Percentiles rank a stretch among this genome's conserved stretches.
Conservation (phyloP, 2,113 vertebrate genomes). For the Lasiurus borealis region DNA sequence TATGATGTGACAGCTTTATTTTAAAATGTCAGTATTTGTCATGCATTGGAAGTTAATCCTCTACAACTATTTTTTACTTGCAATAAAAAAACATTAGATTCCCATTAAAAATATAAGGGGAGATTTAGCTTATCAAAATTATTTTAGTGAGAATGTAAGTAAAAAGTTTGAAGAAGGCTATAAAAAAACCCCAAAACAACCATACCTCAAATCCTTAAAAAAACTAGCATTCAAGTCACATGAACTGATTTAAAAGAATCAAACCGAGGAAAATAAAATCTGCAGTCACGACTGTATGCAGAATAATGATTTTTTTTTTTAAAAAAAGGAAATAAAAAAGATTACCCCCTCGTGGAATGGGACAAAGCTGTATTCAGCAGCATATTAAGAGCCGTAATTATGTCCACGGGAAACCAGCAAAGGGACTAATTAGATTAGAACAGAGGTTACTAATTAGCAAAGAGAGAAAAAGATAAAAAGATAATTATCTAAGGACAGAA, state of each 20-base stretch:
- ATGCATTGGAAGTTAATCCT: neutral
- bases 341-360: neutral
- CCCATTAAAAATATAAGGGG: neutral
- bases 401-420: neutral
- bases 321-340: neutral
- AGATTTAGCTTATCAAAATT: neutral
- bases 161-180: neutral
- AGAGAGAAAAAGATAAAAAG: neutral
- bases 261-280: neutral
- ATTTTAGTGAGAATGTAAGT: neutral
- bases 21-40: slow-evolving; percentile 37
- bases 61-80: slow-evolving; percentile 12
- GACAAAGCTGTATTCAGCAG: neutral
- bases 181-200: slow-evolving; percentile 20
- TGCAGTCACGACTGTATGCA: neutral
- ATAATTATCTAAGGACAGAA: neutral
- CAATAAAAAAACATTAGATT: slow-evolving; percentile 2
- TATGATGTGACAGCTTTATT: neutral
- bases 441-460: neutral
- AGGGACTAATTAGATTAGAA: neutral
- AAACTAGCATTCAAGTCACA: neutral
- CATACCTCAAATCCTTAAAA: neutral
- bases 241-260: neutral
- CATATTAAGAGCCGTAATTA: slow-evolving; percentile 4
- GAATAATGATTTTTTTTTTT: neutral